phyloP scores from a whole-genome alignment of 2,888 invertebrate genomes.

The Muscina levida region DNA sequence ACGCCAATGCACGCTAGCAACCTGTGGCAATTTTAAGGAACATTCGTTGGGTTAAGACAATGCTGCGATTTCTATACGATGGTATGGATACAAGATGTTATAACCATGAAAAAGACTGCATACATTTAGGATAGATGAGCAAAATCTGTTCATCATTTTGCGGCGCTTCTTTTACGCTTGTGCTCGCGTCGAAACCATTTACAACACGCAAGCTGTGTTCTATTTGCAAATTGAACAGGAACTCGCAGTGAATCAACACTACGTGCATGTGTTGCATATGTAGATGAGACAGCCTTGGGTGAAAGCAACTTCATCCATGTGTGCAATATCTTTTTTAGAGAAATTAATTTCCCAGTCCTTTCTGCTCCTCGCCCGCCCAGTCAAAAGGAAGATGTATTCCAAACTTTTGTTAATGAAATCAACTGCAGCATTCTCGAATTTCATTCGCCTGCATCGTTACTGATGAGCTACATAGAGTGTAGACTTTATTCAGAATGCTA shows the following conservation, averaged over 20 bases:
- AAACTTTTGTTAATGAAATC: slow-evolving; percentile 77
- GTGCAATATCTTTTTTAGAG: slow-evolving; percentile 33
- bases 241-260: too few relatives aligned
- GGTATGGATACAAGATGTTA: too few relatives aligned
- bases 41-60: too few relatives aligned
- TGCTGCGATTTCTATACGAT: too few relatives aligned
- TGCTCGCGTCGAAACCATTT: too few relatives aligned
- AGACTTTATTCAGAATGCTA: too few relatives aligned
- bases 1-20: too few relatives aligned
- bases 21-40: slow-evolving; percentile 62
- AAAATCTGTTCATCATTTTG: slow-evolving; percentile 23
- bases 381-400: slow-evolving; percentile 36
- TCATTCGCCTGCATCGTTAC: slow-evolving; percentile 53
- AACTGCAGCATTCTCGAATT: slow-evolving; percentile 70
- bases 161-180: too few relatives aligned
- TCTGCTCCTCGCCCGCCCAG: slow-evolving; percentile 9
- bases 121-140: slow-evolving; percentile 33
- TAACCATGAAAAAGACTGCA: slow-evolving; percentile 31
- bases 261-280: not conserved
- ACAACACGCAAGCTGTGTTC: slow-evolving; percentile 14
- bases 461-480: too few relatives aligned
- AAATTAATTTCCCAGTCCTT: slow-evolving; percentile 64
- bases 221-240: not conserved
- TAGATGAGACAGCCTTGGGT: not conserved
- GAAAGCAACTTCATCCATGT: slow-evolving; percentile 51